A percentile compares a stretch with the other conserved stretches of the same genome.
These are phyloP conservation scores for Larimichthys crocea DNA, from an alignment of 2,113 vertebrate species.

Conservation along the genomic window DNA sequence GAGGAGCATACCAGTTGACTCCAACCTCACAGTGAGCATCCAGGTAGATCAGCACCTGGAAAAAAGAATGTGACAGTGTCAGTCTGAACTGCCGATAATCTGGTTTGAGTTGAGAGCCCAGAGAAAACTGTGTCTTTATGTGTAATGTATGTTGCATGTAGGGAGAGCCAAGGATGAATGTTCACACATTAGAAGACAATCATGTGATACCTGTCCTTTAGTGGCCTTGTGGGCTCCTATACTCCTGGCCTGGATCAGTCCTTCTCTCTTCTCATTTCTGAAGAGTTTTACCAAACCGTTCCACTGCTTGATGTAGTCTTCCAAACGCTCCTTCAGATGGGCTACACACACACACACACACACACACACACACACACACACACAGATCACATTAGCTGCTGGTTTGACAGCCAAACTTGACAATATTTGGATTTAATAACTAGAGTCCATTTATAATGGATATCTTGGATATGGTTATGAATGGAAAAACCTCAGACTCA, in stretches of 20 bases:
- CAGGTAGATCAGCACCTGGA: conserved; percentile 96
- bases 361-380: neutral
- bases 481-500: neutral
- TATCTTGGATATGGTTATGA: no score
- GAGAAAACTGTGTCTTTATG: no score
- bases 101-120: neutral
- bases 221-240: conserved; percentile 95
- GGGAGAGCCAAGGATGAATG: neutral
- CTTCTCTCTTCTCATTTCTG: conserved; percentile 96
- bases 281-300: conserved; percentile 97
- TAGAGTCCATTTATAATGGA: no score
- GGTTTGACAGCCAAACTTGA: neutral
- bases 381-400: no score
- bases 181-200: neutral
- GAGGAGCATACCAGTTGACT: conserved; percentile 96
- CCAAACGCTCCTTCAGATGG: conserved; percentile 94
- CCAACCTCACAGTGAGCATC: conserved; percentile 99
- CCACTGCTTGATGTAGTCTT: conserved; percentile 96
- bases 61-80: neutral
- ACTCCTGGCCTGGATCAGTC: conserved; percentile 97
- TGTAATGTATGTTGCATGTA: neutral
- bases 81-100: neutral
- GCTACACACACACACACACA: conserved; percentile 76
- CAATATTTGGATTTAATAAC: neutral
- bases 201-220: conserved; percentile 90